Base-by-base conservation (phyloP, 2,113 vertebrate genomes). In the Gobio gobio region DNA sequence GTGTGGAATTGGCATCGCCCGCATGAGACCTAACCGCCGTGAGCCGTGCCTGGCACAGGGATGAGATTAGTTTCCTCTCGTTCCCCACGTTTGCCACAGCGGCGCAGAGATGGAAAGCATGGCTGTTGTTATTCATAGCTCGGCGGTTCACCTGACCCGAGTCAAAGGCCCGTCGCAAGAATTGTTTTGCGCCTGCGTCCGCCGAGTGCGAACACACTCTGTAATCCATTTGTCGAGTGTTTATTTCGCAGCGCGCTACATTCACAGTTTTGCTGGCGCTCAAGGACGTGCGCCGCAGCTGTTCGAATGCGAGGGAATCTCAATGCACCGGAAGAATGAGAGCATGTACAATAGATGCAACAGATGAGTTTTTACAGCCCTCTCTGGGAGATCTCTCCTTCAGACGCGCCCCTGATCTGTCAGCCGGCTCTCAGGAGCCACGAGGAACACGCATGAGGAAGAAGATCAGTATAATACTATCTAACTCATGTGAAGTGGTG, bases 381-480 rank as follows among this genome's bases (percentile, higher is more conserved):
- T 76, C 83, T 43, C 49, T 26, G 83, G 73, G 56, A 82, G 61
- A 64, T 78, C 79, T 85, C 70, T 45, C 58, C 43, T 83, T 68
- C 49, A 82, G 61, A 83, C 47, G 75, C 45, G 36, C 33, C 87
- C 80, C 78, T 83, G 78, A 86, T 85, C 74, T 51, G 51, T 83
- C 81, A 79, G 66, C 18, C 54, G 18, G 54, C 6, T 56, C 47
- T 26, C 26, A 2, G 56, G 84, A 49, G 79, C 63, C 87, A 66
- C 0, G 66, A 66, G 83, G 33, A 68, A 29, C 22, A 70, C 14
- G 54, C 59, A 51, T 33, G 66, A 73, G 54, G 75, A 81, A 43
- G 78, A 84, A 85, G 72, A 85, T 72, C 72, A n/a, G 86, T 64
- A 6, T 58, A 73, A 72, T 59, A 43, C 51, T 24, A 43, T 79